Conservation (phyloP, 1,140 invertebrate genomes). For the Sipha flava region DNA sequence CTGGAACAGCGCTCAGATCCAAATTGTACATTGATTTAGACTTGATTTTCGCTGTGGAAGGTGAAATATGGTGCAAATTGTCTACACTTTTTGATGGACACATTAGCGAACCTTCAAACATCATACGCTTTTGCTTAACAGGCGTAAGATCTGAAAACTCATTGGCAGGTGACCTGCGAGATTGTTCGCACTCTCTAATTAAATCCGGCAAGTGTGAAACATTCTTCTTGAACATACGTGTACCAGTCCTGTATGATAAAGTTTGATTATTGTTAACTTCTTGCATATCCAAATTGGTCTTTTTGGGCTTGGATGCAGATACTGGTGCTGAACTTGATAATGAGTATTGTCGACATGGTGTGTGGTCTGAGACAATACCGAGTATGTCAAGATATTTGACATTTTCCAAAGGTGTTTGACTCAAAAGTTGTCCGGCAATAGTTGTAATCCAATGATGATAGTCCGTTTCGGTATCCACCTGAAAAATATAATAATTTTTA, state of each 20-base stretch:
- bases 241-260: not conserved
- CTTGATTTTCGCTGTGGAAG: conserved; percentile 45
- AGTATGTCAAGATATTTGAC: conserved; percentile 48
- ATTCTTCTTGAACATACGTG: not conserved
- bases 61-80: not conserved
- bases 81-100: conserved; percentile 46
- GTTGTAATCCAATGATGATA: conserved; percentile 56
- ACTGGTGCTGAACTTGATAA: not conserved
- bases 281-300: not conserved
- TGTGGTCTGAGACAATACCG: conserved; percentile 40
- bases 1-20: conserved; percentile 44
- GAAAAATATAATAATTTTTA: conserved; percentile 35
- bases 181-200: conserved; percentile 19
- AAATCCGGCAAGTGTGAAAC: not conserved
- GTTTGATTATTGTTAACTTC: not conserved
- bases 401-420: conserved; percentile 54
- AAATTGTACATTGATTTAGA: conserved; percentile 53
- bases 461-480: conserved; percentile 50
- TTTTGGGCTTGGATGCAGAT: not conserved
- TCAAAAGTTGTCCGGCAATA: conserved; percentile 53
- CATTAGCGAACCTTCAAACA: conserved; percentile 52
- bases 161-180: not conserved
- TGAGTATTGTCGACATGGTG: not conserved
- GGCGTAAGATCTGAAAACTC: conserved; percentile 40
- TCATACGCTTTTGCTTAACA: conserved; percentile 51